Base-by-base conservation (phyloP, 2,797 vertebrate genomes). In the Tapera naevia region DNA sequence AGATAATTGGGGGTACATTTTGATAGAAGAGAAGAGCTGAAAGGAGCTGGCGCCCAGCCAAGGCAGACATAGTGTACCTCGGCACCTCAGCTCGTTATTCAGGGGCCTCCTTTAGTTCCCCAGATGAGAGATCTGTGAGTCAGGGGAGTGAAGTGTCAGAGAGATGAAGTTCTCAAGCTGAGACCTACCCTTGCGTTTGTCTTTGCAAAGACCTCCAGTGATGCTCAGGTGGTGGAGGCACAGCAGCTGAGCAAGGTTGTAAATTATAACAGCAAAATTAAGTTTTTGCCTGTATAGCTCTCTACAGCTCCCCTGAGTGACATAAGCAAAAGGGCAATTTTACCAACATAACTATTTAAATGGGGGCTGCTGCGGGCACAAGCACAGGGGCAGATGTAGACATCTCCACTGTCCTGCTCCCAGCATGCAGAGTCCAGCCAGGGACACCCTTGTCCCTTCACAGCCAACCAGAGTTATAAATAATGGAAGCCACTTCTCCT, bases 201-300 rank as follows among this genome's bases (percentile, higher is more conserved):
- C 84, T 93, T 61, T 86, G 78, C 83, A 50, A 79, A 93, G 80
- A 22, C 76, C 71, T 85, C 2, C 73, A 6, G 53, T 1, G 17
- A 60, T 48, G 89, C 64, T 79, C 70, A 72, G 80, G 80, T 48
- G 51, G 30, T 13, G 17, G 33, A 24, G 13, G 41, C 32, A 8
- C 74, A 50, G 91, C 85, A 69, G 88, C 50, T 0, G 10, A 80
- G 51, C 56, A 18, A 60, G 48, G 54, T 54, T 76, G 69, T 72
- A 66, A 91, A 95, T 91, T 80, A 65, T 13, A 33, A 8, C 32
- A 24, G 82, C 54, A 57, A 88, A 83, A 80, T 93, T 30, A 91
- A 80, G 56, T 60, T 93, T 87, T 85, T 80, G 81, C 64, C 53
- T 13, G 48, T 33, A 15, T 4, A 64, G 74, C 73, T 93, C 66